phyloP scores from a whole-genome alignment of 2,888 invertebrate species.

The Slavum lentiscoides region DNA sequence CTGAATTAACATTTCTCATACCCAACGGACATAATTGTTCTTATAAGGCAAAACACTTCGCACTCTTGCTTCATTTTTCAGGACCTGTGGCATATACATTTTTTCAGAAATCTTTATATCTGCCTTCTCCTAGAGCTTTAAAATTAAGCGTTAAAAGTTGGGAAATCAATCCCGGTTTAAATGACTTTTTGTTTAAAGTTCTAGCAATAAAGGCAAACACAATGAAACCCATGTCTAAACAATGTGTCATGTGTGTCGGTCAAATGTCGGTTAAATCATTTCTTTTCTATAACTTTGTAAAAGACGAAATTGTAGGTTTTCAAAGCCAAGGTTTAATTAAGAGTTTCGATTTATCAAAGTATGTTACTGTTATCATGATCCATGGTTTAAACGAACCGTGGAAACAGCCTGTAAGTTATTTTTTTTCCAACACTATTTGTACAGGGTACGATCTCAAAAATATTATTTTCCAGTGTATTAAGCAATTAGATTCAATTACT shows the following conservation, averaged over 20 bases:
- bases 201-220: not conserved
- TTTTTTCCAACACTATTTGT: conserved; percentile 1
- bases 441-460: not conserved
- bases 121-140: not conserved
- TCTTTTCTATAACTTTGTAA: not conserved
- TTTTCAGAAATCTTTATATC: not conserved
- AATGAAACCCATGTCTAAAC: not conserved
- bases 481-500: not conserved
- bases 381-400: not conserved
- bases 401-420: not conserved
- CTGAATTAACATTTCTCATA: no score
- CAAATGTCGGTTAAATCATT: not conserved
- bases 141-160: not conserved
- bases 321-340: not conserved
- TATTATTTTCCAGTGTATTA: not conserved
- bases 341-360: not conserved
- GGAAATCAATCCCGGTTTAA: not conserved
- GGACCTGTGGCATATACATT: not conserved
- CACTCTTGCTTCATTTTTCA: not conserved
- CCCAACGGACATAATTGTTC: not conserved
- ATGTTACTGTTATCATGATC: conserved; percentile 5
- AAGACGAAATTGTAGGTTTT: not conserved
- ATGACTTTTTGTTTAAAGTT: not conserved
- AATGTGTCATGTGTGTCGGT: not conserved
- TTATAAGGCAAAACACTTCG: not conserved